Base-by-base conservation (phyloP, 2,888 invertebrate species). In the Protonemura montana region DNA sequence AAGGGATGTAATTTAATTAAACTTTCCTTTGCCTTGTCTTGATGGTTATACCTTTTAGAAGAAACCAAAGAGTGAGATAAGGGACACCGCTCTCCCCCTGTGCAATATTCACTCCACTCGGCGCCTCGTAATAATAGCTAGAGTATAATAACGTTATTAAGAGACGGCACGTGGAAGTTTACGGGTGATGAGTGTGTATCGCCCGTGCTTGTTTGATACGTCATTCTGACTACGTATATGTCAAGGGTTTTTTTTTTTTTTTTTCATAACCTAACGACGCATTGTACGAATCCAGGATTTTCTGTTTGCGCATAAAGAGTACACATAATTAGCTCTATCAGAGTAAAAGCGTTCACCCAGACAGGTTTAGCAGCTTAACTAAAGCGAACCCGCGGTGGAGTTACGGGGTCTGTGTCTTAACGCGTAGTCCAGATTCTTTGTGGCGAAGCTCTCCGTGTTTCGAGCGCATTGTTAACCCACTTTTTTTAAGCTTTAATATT, bases 1-100 rank as follows among this genome's bases (percentile, higher is more conserved):
- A 30, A 6, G 81, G 81, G 29, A 3, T 28, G 81, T 81, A 81
- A 81, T 81, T 81, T 81, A 81, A 81, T 81, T 81, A 81, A 81
- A 81, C 81, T 81, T 81, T 30, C 81, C 81, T 81, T 30, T 30
- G n/a, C 28, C 6, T 30, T 81, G 29, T 28, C 81, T 81, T n/a
- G 81, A 28, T 81, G 81, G 29, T 30, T 21, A 78, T 78, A 78
- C 28, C 27, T 78, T 78, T 78, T 25, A 78, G 28, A 78, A 28
- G 28, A 78, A 78, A 27, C 30, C n/a, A n/a, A 81, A 81, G 81
- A 28, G 28, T 27, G 16, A 81, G 81, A 81, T 81, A 81, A 81
- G 28, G 81, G n/a, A 28, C 35, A 35, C 35, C 10, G 35, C 29
- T 21, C 30, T 29, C 81, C 0, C 7, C 30, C 81, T 81, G 81